Percentiles rank a stretch among this genome's conserved stretches.
Conservation (phyloP, 2,113 vertebrate genomes). For the Dolichallabes microphthalmus region DNA sequence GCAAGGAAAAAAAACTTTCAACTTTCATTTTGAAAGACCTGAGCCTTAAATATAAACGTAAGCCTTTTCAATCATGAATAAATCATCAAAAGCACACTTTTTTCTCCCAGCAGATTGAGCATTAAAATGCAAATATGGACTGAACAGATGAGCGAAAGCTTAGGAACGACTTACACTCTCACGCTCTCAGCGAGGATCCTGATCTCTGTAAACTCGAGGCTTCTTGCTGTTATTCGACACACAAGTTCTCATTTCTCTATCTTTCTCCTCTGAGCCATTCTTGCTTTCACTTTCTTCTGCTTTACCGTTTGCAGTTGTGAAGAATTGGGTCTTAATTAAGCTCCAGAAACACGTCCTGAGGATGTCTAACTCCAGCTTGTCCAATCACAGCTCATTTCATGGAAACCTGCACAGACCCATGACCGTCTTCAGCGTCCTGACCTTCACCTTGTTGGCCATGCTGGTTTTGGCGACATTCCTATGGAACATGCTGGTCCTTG, state of each 20-base stretch:
- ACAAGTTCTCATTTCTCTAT: too few species aligned
- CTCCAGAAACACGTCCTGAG: background rate
- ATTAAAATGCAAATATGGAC: slow-evolving; percentile 37
- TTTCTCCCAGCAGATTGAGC: slow-evolving; percentile 25
- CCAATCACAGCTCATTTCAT: slow-evolving; percentile 39
- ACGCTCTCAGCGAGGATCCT: background rate
- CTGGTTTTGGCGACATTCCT: slow-evolving; percentile 78
- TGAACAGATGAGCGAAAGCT: slow-evolving; percentile 4
- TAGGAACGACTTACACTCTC: slow-evolving; percentile 20
- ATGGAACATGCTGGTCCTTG: slow-evolving; percentile 81
- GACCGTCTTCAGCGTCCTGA: slow-evolving; percentile 68
- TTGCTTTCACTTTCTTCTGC: background rate
- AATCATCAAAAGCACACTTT: slow-evolving; percentile 32
- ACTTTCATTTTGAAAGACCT: background rate
- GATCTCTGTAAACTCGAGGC: background rate
- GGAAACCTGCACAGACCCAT: slow-evolving; percentile 47
- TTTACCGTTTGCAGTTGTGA: slow-evolving; percentile 10
- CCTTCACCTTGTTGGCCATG: slow-evolving; percentile 74
- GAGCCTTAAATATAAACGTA: slow-evolving; percentile 28
- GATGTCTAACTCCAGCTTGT: slow-evolving; percentile 41
- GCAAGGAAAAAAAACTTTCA: too few species aligned
- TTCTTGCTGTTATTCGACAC: background rate
- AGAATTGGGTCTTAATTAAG: background rate
- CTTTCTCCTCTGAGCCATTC: background rate
- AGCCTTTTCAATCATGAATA: slow-evolving; percentile 42